Conservation (phyloP, 2,888 invertebrate genomes). For the Loripinus fragilis region DNA sequence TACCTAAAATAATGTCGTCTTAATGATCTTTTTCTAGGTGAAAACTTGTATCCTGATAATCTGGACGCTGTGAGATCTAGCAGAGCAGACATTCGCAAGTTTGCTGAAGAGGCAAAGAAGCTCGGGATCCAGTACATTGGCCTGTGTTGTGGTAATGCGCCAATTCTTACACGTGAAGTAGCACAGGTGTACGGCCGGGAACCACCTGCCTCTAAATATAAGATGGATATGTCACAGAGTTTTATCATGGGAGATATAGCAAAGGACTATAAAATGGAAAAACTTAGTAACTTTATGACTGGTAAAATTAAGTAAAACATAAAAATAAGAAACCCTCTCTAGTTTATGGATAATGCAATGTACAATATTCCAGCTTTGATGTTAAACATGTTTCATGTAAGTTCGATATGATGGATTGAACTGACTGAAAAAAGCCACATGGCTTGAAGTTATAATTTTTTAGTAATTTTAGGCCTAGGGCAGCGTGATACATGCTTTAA, state of each 20-base stretch:
- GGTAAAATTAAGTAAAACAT: slow-evolving; percentile 26
- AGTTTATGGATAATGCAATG: too few relatives aligned
- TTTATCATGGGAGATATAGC: slow-evolving; percentile 46
- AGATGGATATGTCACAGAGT: slow-evolving; percentile 45
- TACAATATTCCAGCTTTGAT: too few relatives aligned
- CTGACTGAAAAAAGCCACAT: too few relatives aligned
- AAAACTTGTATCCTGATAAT: slow-evolving; percentile 60
- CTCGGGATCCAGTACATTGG: slow-evolving; percentile 78
- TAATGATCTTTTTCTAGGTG: slow-evolving; percentile 70
- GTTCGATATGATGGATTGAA: too few relatives aligned
- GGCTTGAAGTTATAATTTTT: too few relatives aligned
- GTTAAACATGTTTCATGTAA: too few relatives aligned
- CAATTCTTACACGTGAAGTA: slow-evolving; percentile 70
- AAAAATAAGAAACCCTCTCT: too few relatives aligned
- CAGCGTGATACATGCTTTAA: too few relatives aligned
- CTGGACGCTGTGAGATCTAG: slow-evolving; percentile 59
- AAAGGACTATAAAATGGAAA: slow-evolving; percentile 38
- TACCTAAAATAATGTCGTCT: too few relatives aligned
- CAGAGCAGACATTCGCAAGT: slow-evolving; percentile 67
- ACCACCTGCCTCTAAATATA: slow-evolving; percentile 69
- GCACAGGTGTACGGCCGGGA: slow-evolving; percentile 71
- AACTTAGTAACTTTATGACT: slow-evolving; percentile 37
- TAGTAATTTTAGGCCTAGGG: too few relatives aligned
- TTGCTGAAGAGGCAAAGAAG: slow-evolving; percentile 70
- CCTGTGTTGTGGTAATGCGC: slow-evolving; percentile 78